Percentiles rank a stretch among this genome's conserved stretches.
Evolutionary conservation across 2,888 invertebrate genomes (phyloP).

Genomic region (Hirudinaria manillensis): DNA sequence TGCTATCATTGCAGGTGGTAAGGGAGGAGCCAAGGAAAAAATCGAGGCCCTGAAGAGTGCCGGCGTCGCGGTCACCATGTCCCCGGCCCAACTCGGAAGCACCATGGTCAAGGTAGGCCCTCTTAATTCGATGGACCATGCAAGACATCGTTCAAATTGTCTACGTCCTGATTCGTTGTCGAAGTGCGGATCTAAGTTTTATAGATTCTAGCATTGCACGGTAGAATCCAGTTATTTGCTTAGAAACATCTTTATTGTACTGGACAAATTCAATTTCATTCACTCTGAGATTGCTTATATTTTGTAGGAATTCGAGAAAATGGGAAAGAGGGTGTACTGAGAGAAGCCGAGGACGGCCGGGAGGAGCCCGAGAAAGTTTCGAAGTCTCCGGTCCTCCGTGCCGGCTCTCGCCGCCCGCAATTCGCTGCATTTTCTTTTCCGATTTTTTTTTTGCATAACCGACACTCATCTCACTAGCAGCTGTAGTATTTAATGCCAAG

Average conservation of each 20-base stretch:
- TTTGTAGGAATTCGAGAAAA: conserved; percentile 2
- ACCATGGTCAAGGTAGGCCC: conserved; percentile 63
- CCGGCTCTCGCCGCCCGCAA: too few species aligned
- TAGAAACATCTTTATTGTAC: background rate
- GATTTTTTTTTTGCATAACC: too few species aligned
- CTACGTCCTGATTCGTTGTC: too few species aligned
- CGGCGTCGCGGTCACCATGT: conserved; percentile 86
- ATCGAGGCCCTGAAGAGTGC: conserved; percentile 80
- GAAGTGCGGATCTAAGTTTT: too few species aligned
- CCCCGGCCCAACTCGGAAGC: conserved; percentile 90
- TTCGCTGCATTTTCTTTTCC: too few species aligned
- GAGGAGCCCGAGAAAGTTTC: too few species aligned
- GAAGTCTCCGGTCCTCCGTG: too few species aligned
- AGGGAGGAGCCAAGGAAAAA: conserved; percentile 95
- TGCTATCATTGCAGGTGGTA: conserved; percentile 96
- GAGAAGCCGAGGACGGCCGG: background rate
- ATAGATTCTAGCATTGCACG: too few species aligned
- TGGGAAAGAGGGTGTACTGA: background rate
- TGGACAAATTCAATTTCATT: background rate
- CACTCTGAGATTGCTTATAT: too few species aligned
- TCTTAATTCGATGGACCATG: background rate
- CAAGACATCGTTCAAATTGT: background rate
- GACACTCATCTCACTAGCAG: too few species aligned
- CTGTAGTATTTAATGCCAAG: too few species aligned
- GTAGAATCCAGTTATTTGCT: background rate